Evolutionary conservation across 1,140 invertebrate species (phyloP).

Genomic region (Bombus fervidus): DNA sequence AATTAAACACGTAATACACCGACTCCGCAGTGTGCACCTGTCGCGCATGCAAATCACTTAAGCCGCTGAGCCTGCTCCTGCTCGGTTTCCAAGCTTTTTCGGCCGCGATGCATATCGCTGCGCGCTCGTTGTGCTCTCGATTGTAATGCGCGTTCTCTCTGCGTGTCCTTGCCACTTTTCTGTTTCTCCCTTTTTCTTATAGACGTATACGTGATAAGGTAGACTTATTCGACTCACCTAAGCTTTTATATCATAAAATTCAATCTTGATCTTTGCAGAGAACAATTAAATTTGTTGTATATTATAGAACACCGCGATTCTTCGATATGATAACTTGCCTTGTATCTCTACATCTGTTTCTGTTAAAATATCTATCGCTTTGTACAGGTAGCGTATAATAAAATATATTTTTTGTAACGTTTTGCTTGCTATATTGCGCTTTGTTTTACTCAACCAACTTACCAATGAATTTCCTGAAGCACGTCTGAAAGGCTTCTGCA

Average conservation of each 20-base stretch:
- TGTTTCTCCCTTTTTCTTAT: too few relatives aligned
- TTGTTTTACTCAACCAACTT: too few relatives aligned
- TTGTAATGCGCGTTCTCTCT: neutral
- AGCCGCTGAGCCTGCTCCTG: conserved; percentile 56
- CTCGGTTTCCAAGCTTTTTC: conserved; percentile 65
- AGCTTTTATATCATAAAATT: neutral
- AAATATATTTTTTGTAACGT: too few relatives aligned
- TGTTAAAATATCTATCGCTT: too few relatives aligned
- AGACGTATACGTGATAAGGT: too few relatives aligned
- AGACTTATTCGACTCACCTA: neutral
- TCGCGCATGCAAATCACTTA: conserved; percentile 76
- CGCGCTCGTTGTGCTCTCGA: neutral
- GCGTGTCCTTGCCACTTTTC: neutral
- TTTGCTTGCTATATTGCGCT: too few relatives aligned
- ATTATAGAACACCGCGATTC: neutral
- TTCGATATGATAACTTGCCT: too few relatives aligned
- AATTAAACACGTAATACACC: conserved; percentile 77
- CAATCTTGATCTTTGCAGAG: neutral
- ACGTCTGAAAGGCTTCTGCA: too few relatives aligned
- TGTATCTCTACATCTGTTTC: too few relatives aligned
- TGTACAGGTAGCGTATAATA: too few relatives aligned
- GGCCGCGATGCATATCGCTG: conserved; percentile 42
- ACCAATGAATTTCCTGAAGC: too few relatives aligned
- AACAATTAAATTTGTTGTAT: too few relatives aligned
- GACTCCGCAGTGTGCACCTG: conserved; percentile 71